Conservation (phyloP, 2,888 invertebrate species). For the Orchestes rusci region DNA sequence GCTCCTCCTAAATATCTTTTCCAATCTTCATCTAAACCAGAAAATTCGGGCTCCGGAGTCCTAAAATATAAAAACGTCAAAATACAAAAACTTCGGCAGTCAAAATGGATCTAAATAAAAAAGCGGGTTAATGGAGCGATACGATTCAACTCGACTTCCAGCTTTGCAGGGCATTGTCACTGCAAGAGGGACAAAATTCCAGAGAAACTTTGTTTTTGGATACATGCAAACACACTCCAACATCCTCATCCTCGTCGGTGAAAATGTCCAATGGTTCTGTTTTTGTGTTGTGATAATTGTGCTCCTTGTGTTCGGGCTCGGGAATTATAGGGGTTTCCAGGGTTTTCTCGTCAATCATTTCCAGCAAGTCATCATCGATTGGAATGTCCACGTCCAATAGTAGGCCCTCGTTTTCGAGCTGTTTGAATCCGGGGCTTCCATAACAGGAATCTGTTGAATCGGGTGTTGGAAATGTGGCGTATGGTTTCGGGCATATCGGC, state of each 20-base stretch:
- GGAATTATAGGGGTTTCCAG: slow-evolving; percentile 17
- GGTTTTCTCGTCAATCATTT: slow-evolving; percentile 18
- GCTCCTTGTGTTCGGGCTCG: slow-evolving; percentile 30
- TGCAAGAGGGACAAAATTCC: slow-evolving; percentile 52
- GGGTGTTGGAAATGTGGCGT: slow-evolving; percentile 17
- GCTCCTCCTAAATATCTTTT: slow-evolving; percentile 20
- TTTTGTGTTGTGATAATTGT: slow-evolving; percentile 31
- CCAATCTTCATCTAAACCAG: slow-evolving; percentile 29
- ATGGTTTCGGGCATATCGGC: not conserved
- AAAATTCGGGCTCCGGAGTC: too few species aligned
- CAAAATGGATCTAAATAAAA: slow-evolving; percentile 9
- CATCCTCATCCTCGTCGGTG: slow-evolving; percentile 35
- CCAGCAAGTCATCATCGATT: slow-evolving; percentile 21
- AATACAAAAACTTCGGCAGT: not conserved
- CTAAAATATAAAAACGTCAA: too few species aligned
- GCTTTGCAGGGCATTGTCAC: slow-evolving; percentile 42
- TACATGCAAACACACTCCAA: slow-evolving; percentile 53
- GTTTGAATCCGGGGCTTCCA: slow-evolving; percentile 19
- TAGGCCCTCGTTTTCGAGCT: slow-evolving; percentile 25
- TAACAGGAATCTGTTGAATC: slow-evolving; percentile 23
- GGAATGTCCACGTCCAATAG: slow-evolving; percentile 26
- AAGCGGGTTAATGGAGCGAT: not conserved
- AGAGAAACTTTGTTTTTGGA: slow-evolving; percentile 50
- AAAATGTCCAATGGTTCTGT: slow-evolving; percentile 3
- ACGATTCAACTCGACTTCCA: slow-evolving; percentile 29